These are phyloP conservation scores for Epinotia ramella DNA, from an alignment of 2,888 invertebrate species.

Conservation along the genomic window DNA sequence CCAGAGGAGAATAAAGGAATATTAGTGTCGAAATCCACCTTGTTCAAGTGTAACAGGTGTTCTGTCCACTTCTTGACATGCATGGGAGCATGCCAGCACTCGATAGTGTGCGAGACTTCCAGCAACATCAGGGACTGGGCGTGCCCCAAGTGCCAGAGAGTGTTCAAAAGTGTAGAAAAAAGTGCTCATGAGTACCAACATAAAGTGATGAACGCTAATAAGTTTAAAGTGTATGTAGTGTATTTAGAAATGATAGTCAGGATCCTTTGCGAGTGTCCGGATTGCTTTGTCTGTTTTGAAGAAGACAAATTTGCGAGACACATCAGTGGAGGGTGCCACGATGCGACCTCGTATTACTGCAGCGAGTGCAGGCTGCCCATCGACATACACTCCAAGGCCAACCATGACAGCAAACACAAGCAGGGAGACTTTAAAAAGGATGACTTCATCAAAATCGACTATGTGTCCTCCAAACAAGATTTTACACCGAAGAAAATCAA, in stretches of 20 bases:
- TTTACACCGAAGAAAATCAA: neutral
- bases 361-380: conserved; percentile 33
- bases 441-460: conserved; percentile 43
- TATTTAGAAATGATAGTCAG: conserved; percentile 31
- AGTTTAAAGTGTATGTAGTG: conserved; percentile 38
- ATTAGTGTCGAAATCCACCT: conserved; percentile 52
- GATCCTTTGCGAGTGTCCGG: conserved; percentile 41
- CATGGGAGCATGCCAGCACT: conserved; percentile 48
- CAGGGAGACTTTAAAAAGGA: conserved; percentile 28
- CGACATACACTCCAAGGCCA: neutral
- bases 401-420: conserved; percentile 35
- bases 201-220: neutral
- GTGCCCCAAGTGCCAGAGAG: conserved; percentile 47
- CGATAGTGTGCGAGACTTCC: conserved; percentile 38
- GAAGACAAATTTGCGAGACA: conserved; percentile 40
- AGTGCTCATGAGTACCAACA: conserved; percentile 34
- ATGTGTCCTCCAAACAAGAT: neutral
- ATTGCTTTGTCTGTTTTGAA: conserved; percentile 39
- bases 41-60: conserved; percentile 59
- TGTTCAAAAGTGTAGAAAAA: conserved; percentile 30
- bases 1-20: neutral
- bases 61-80: conserved; percentile 54
- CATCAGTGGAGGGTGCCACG: conserved; percentile 21
- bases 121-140: conserved; percentile 28
- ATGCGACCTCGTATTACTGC: conserved; percentile 29